Conservation (phyloP, 2,797 vertebrate species). For the Buceros bicornis region DNA sequence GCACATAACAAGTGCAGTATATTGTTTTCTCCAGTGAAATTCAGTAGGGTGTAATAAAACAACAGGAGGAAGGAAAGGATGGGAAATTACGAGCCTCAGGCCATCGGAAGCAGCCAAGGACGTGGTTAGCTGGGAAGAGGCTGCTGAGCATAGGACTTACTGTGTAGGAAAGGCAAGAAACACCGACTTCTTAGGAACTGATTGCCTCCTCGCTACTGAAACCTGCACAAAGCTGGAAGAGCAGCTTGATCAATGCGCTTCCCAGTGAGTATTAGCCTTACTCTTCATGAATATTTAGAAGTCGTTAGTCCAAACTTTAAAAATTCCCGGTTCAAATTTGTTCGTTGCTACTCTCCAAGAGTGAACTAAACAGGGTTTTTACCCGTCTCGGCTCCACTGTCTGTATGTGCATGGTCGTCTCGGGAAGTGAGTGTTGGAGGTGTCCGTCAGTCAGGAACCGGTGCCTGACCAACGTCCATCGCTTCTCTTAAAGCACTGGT, state of each 20-base stretch:
- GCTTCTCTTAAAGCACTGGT: neutral
- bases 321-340: neutral
- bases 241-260: neutral
- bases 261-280: neutral
- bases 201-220: neutral
- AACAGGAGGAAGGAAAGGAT: neutral
- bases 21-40: neutral
- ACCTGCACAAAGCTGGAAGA: neutral
- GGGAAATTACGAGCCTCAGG: neutral
- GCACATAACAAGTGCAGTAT: neutral
- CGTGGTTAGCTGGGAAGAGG: neutral
- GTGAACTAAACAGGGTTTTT: neutral
- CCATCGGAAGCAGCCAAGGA: neutral
- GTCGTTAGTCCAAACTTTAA: neutral
- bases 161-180: neutral
- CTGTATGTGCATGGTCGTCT: neutral
- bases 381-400: rapidly evolving
- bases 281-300: neutral
- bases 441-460: neutral
- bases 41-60: neutral
- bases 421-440: neutral
- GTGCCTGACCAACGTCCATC: neutral
- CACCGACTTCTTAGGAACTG: neutral
- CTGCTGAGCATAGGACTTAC: neutral
- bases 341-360: neutral